Base-by-base conservation (phyloP, 2,113 vertebrate genomes). In the Micronycteris hirsuta region DNA sequence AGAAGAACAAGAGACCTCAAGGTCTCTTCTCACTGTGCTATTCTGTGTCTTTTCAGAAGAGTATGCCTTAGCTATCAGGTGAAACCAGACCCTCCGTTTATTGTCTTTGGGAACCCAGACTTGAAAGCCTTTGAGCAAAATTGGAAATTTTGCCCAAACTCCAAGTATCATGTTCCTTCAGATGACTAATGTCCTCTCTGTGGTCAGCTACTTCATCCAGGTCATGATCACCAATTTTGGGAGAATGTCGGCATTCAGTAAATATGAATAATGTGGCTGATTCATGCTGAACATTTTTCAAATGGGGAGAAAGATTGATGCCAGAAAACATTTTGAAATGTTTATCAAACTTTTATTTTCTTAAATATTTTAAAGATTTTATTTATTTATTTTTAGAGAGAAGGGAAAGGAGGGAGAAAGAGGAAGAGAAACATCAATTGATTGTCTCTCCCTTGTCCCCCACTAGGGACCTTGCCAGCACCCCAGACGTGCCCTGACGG, bases 241-340 rank as follows among this genome's bases (percentile, higher is more conserved):
- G 24, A 77, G 82, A 58, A 65, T 5, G 41, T 9, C 13, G 13
- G 4, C 13, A 22, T 82, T 87, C 58, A 92, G 16, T 68, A 81
- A 91, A 77, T n/a, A 13, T 26, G 65, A 95, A 41, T 73, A 36
- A 83, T 22, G 24, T 82, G 74, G 13, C 45, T 65, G 45, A 54
- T n/a, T 83, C 6, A 12, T 77, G 24, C 31, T 38, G 41, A 85
- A 33, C 7, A 31, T 28, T 81, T 74, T 90, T 95, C 86, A 87
- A 83, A 68, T 26, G 7, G 38, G 19, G 70, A 88, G 73, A 90
- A 89, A 58, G 8, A 26, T 70, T 52, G 16, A 88, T 33, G 54
- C 36, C 17, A 33, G 94, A 76, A 96, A 88, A 47, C 52, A 65
- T 95, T 96, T 95, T 93, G 43, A 90, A 96, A 78, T 94, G 10